Evolutionary conservation across 2,113 vertebrate species (phyloP).

Genomic region (Edolisoma coerulescens): DNA sequence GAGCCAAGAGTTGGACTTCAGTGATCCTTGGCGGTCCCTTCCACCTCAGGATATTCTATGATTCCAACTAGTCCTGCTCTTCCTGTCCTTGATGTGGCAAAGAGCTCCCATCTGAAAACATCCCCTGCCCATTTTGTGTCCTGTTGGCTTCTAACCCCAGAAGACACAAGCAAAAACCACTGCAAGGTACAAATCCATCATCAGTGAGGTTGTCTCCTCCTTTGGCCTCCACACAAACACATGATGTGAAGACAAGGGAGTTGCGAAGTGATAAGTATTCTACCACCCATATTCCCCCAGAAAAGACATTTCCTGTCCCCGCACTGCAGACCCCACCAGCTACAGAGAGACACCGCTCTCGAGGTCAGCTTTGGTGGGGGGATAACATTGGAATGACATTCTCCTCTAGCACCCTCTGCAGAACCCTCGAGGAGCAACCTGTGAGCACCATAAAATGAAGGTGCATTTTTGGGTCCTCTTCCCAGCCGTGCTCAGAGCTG

Average conservation of each 20-base stretch:
- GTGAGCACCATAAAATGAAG: not conserved
- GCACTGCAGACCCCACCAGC: not conserved
- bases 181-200: not conserved
- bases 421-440: not conserved
- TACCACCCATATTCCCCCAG: fast-evolving
- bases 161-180: not conserved
- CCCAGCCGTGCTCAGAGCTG: not conserved
- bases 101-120: not conserved
- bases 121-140: not conserved
- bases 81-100: not conserved
- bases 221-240: not conserved
- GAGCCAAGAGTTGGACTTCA: not conserved
- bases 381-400: not conserved
- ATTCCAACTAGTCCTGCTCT: not conserved
- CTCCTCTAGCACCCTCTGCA: not conserved
- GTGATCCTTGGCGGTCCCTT: not conserved
- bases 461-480: not conserved
- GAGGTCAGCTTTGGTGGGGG: not conserved
- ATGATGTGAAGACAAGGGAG: not conserved
- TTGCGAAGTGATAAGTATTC: not conserved
- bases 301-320: not conserved
- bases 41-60: not conserved
- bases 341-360: fast-evolving
- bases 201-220: not conserved
- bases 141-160: not conserved